Conservation (phyloP, 2,797 vertebrate genomes). For the Buceros bicornis region DNA sequence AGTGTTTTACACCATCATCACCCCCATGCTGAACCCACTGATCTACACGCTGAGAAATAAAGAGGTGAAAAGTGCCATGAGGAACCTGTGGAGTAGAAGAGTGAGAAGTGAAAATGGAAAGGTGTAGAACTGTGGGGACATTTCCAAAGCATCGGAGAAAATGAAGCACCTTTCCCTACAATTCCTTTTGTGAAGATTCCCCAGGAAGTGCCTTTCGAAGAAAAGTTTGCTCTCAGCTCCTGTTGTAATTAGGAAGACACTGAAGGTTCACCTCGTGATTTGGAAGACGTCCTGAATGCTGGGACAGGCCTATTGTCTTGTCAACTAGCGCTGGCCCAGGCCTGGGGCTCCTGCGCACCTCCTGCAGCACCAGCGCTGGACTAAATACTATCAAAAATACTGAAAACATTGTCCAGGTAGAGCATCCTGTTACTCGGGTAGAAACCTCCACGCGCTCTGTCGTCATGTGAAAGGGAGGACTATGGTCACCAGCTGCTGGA, state of each 20-base stretch:
- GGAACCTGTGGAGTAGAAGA: constrained; percentile 53
- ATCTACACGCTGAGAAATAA: constrained; percentile 62
- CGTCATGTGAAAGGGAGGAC: neutral
- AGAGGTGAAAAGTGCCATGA: constrained; percentile 73
- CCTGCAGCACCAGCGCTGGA: neutral
- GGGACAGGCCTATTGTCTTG: neutral
- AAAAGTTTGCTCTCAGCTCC: neutral
- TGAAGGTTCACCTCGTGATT: neutral
- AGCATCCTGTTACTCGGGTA: neutral
- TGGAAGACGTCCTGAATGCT: neutral
- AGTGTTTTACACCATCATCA: constrained; percentile 65
- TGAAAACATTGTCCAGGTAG: neutral
- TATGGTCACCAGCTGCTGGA: neutral
- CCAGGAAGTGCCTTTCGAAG: neutral
- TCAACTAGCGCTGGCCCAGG: neutral
- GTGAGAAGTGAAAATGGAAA: neutral
- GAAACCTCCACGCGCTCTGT: neutral
- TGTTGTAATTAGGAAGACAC: neutral
- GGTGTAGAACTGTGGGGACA: neutral
- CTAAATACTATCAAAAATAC: neutral
- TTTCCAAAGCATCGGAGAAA: neutral
- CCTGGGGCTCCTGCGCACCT: neutral
- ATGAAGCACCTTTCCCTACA: neutral
- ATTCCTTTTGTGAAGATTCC: neutral
- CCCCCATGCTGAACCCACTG: constrained; percentile 66